Base-by-base conservation (phyloP, 2,888 invertebrate species). In the Campoplex nolae region DNA sequence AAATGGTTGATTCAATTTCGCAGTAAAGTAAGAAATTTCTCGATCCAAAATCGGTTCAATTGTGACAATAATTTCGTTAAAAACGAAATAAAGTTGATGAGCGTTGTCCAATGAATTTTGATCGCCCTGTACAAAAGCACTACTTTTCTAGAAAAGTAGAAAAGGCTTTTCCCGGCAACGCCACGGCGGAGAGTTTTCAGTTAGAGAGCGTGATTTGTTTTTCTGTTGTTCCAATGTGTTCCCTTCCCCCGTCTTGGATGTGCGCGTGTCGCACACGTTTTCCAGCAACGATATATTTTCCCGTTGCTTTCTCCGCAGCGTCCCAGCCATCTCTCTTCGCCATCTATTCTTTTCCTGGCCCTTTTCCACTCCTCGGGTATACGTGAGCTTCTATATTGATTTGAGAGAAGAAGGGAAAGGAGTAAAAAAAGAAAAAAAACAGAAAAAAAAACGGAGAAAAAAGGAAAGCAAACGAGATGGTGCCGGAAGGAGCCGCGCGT, bases 141-240 rank as follows among this genome's bases (percentile, higher is more conserved):
- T 23, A 38, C 79, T 65, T 67, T 67, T 74, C 75, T 77, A 73
- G 65, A 75, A 68, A 70, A 38, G 35, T 38, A 70, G 71, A 78
- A 76, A 79, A 86, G 76, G 74, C 77, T 76, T 74, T 76, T 62
- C 67, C 73, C 73, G 76, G 76, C 71, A 78, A 77, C 80, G 76
- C 83, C 56, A 51, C 62, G 48, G 45, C 35, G 38, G 38, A 71
- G 51, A 88, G 83, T 88, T 84, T 73, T 77, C 77, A 65, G 78
- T 51, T 78, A 65, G 76, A 62, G 75, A 67, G 80, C 83, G 87
- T 88, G 88, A 88, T 88, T 88, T 88, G 86, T 88, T 88, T 88
- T 86, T 85, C 83, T 83, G 88, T 86, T 88, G 83, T 88, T 85
- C 45, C 85, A 85, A 78, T 85, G 87, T 83, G 68, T 70, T 35